A percentile compares a stretch with the other conserved stretches of the same genome.
Evolutionary conservation across 2,888 invertebrate species (phyloP).

Genomic region (Euplexia lucipara): DNA sequence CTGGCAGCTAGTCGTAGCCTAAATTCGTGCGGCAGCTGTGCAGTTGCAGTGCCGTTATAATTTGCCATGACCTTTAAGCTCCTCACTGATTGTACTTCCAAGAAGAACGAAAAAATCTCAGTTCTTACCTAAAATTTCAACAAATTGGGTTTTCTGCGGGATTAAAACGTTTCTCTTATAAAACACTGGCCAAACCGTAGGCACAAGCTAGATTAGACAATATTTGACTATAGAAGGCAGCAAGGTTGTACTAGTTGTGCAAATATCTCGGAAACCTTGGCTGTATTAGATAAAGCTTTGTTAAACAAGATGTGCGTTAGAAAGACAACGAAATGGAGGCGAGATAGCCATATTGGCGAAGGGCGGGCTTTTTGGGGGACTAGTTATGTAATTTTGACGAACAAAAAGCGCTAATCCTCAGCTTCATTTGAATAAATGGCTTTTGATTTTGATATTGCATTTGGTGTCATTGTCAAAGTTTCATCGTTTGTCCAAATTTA

Average conservation of each 20-base stretch:
- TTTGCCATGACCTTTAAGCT: no score
- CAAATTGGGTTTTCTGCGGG: background rate
- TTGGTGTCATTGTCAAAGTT: slow-evolving; percentile 28
- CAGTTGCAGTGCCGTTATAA: no score
- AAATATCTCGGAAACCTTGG: slow-evolving; percentile 64
- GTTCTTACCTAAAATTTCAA: no score
- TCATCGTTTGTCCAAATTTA: background rate
- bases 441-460: no score
- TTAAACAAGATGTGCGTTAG: slow-evolving; percentile 53
- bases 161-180: slow-evolving; percentile 8
- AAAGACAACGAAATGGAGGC: slow-evolving; percentile 44
- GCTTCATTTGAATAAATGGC: no score
- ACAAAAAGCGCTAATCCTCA: no score
- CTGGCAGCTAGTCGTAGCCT: no score
- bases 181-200: slow-evolving; percentile 12
- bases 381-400: no score
- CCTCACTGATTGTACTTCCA: no score
- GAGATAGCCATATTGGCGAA: slow-evolving; percentile 36
- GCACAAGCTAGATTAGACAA: slow-evolving; percentile 36
- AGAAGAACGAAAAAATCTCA: no score
- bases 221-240: slow-evolving; percentile 62
- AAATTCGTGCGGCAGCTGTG: no score
- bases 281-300: slow-evolving; percentile 62
- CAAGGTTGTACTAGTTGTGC: slow-evolving; percentile 64
- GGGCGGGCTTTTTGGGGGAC: no score